Evolutionary conservation across 2,888 invertebrate species (phyloP).

Genomic region (Coenonympha arcania): DNA sequence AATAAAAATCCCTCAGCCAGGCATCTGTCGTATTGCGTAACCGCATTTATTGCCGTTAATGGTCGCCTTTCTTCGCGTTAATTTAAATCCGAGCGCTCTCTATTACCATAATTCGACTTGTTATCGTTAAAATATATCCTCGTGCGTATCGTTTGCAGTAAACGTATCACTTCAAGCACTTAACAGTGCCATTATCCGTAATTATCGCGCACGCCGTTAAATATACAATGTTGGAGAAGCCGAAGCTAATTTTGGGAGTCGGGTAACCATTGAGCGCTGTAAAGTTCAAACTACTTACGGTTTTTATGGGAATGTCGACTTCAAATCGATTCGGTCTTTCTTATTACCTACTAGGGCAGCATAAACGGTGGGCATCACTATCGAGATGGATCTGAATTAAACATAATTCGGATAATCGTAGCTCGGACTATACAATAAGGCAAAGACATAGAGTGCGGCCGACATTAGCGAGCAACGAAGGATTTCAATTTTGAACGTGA

Average conservation of each 20-base stretch:
- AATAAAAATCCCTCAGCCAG: conserved; percentile 59
- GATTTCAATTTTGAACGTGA: conserved; percentile 76
- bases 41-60: conserved; percentile 69
- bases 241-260: conserved; percentile 10
- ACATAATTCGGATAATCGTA: conserved; percentile 73
- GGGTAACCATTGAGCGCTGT: neutral
- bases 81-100: conserved; percentile 42
- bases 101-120: conserved; percentile 28
- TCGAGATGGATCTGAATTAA: conserved; percentile 71
- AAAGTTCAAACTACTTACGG: neutral
- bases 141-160: conserved; percentile 26
- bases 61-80: conserved; percentile 54
- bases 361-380: conserved; percentile 45
- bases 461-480: conserved; percentile 57
- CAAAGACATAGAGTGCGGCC: conserved; percentile 70
- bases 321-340: conserved; percentile 12
- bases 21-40: conserved; percentile 66
- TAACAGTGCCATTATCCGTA: conserved; percentile 27
- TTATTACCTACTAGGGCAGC: conserved; percentile 22
- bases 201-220: conserved; percentile 24
- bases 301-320: neutral
- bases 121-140: conserved; percentile 28
- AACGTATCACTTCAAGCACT: conserved; percentile 22
- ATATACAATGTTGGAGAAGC: conserved; percentile 15
- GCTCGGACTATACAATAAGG: conserved; percentile 62